Conservation (phyloP, 1,140 invertebrate genomes). For the Heterodera carotae region DNA sequence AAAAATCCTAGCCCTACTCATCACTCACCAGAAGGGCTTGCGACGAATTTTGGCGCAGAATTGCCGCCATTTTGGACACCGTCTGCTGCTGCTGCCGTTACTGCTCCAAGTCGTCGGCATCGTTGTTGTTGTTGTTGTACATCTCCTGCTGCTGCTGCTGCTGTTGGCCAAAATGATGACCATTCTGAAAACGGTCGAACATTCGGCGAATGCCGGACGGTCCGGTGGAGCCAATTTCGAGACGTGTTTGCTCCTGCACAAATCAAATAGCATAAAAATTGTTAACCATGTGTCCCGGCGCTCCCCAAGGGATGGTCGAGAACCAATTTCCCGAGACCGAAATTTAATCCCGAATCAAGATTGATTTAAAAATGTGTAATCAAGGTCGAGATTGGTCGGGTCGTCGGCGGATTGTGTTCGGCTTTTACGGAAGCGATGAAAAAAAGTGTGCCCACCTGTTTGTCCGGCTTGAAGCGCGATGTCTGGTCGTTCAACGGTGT, state of each 20-base stretch:
- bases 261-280: no score
- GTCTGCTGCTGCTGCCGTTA: background rate
- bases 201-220: conserved; percentile 15
- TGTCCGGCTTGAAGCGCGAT: conserved; percentile 25
- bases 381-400: no score
- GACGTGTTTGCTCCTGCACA: conserved; percentile 12
- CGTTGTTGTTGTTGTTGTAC: conserved; percentile 13
- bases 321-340: no score
- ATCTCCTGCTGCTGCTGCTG: conserved; percentile 1
- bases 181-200: conserved; percentile 22
- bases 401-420: no score
- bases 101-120: background rate
- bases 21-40: background rate
- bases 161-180: background rate
- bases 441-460: background rate
- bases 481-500: conserved; percentile 27
- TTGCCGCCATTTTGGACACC: background rate
- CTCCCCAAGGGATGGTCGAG: no score
- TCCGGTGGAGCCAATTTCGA: conserved; percentile 20
- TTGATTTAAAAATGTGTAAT: no score
- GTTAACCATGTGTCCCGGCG: no score
- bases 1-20: no score
- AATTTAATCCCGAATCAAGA: no score
- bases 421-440: no score
- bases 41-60: background rate